Percentiles rank a stretch among this genome's conserved stretches.
phyloP scores from a whole-genome alignment of 2,797 vertebrate species.

The Lithobates sylvaticus region DNA sequence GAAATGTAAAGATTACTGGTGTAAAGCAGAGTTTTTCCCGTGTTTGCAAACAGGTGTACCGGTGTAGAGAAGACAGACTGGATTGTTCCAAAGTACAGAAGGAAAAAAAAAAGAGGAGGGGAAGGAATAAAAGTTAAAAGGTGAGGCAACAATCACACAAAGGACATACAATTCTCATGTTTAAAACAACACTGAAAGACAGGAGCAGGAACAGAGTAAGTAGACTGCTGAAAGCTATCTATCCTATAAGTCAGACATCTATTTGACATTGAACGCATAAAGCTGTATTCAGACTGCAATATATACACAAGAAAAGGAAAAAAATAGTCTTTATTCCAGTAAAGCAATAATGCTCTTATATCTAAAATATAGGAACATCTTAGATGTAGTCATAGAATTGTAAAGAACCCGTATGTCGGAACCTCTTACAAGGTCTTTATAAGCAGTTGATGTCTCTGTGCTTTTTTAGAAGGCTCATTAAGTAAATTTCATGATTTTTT shows the following conservation, averaged over 20 bases:
- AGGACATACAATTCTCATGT: neutral
- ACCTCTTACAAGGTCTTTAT: too few relatives aligned
- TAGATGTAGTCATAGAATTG: neutral
- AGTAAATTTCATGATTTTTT: too few relatives aligned
- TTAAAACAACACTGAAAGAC: neutral
- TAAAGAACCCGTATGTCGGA: neutral
- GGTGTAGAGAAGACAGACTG: neutral
- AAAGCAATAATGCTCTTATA: too few relatives aligned
- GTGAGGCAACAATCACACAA: neutral
- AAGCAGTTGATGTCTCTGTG: too few relatives aligned
- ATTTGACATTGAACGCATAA: too few relatives aligned
- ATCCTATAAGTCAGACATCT: too few relatives aligned
- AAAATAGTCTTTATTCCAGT: neutral
- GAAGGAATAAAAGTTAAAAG: neutral
- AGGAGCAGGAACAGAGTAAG: neutral
- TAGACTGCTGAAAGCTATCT: neutral
- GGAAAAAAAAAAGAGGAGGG: slow-evolving; percentile 15
- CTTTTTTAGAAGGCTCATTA: too few relatives aligned
- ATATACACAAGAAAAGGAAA: neutral
- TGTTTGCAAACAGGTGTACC: neutral
- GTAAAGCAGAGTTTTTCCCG: neutral
- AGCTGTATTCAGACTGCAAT: neutral
- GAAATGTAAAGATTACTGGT: neutral
- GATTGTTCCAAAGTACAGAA: slow-evolving; percentile 36
- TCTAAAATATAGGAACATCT: neutral